phyloP scores from a whole-genome alignment of 1,140 invertebrate genomes.

The Penaeus indicus region DNA sequence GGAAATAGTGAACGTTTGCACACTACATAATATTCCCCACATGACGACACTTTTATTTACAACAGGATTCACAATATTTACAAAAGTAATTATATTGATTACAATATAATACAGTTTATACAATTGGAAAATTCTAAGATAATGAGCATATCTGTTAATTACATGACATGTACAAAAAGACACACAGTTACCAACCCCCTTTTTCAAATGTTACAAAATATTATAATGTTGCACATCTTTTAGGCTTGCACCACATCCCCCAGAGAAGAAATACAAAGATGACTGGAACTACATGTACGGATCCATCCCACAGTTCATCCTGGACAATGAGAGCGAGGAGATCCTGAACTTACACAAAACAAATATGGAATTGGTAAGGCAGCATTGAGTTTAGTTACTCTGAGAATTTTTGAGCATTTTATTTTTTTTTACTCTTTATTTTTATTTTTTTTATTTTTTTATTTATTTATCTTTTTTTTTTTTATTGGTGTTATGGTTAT shows the following conservation, averaged over 20 bases:
- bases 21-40: too few species aligned
- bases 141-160: too few species aligned
- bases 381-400: background rate
- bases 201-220: too few species aligned
- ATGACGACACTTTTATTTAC: too few species aligned
- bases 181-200: background rate
- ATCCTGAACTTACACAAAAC: constrained; percentile 82
- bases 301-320: constrained; percentile 81
- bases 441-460: background rate
- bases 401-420: background rate
- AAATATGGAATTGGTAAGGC: constrained; percentile 81
- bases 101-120: too few species aligned
- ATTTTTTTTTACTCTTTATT: background rate
- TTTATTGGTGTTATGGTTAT: too few species aligned
- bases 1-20: too few species aligned
- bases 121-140: too few species aligned
- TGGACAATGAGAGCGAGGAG: constrained; percentile 88
- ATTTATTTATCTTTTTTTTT: background rate
- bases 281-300: constrained; percentile 77
- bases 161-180: background rate
- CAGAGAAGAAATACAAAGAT: constrained; percentile 70
- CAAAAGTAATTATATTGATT: too few species aligned
- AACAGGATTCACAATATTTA: too few species aligned
- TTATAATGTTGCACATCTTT: background rate
- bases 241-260: constrained; percentile 50